phyloP scores from a whole-genome alignment of 2,113 vertebrate genomes.

The Tychaedon coryphoeus region DNA sequence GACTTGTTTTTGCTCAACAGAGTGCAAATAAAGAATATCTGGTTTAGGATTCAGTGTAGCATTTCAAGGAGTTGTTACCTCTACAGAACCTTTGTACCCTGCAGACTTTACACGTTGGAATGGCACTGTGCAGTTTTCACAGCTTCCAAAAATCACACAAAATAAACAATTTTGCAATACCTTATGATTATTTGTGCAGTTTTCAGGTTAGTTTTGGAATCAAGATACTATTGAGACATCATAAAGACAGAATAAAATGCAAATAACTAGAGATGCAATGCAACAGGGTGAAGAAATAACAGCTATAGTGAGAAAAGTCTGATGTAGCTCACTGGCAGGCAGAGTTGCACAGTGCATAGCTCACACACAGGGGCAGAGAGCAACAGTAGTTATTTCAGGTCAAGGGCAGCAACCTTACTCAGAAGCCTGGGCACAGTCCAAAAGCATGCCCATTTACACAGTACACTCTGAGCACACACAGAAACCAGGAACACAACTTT shows the following conservation, averaged over 20 bases:
- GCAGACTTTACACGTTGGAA: not conserved
- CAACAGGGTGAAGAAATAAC: not conserved
- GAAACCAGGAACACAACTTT: not conserved
- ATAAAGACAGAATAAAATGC: not conserved
- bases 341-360: not conserved
- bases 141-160: not conserved
- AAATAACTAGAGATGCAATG: not conserved
- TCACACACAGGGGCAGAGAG: not conserved
- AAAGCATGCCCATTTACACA: not conserved
- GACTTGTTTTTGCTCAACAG: not conserved
- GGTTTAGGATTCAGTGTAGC: not conserved
- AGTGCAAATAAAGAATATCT: not conserved
- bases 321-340: not conserved
- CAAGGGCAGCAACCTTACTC: slow-evolving; percentile 9
- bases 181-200: not conserved
- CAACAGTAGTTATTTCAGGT: not conserved
- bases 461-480: not conserved
- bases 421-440: not conserved
- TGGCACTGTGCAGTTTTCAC: not conserved
- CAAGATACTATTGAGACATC: not conserved
- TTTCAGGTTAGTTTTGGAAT: not conserved
- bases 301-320: not conserved
- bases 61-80: not conserved
- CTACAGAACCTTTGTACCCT: not conserved
- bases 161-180: not conserved